A percentile compares a stretch with the other conserved stretches of the same genome.
Conservation (phyloP, 2,888 invertebrate species). For the Dryobotodes eremita region DNA sequence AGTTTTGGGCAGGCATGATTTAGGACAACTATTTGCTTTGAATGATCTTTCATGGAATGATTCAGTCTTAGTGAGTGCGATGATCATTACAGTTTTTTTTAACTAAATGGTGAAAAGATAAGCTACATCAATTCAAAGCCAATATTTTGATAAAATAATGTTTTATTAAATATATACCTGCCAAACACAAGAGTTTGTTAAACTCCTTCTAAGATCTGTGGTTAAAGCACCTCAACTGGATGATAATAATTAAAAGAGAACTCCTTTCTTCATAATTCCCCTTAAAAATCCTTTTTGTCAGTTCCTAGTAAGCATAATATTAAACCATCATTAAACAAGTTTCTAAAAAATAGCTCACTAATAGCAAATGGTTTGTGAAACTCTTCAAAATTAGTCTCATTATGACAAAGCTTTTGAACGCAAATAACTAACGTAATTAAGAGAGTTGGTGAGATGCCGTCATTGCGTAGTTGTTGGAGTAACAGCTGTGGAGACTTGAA, state of each 20-base stretch:
- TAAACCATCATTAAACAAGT: constrained; percentile 22
- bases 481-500: not conserved
- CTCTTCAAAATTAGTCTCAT: constrained; percentile 22
- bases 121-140: not conserved
- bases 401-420: constrained; percentile 29
- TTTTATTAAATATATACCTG: not conserved
- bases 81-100: not conserved
- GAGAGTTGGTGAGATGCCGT: constrained; percentile 16
- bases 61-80: not conserved
- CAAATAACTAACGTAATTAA: constrained; percentile 38
- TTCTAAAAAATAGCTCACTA: constrained; percentile 1
- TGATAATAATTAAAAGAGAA: constrained; percentile 17
- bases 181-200: not conserved
- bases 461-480: not conserved
- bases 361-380: constrained; percentile 26
- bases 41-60: not conserved
- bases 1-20: constrained; percentile 14
- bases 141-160: not conserved
- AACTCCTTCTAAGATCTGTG: not conserved
- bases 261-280: not conserved
- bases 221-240: constrained; percentile 13
- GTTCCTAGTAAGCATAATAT: not conserved
- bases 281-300: constrained; percentile 3
- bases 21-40: not conserved
- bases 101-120: not conserved